Percentiles rank a stretch among this genome's conserved stretches.
These are phyloP conservation scores for Maniola jurtina DNA, from an alignment of 1,140 invertebrate species.

Conservation along the genomic window DNA sequence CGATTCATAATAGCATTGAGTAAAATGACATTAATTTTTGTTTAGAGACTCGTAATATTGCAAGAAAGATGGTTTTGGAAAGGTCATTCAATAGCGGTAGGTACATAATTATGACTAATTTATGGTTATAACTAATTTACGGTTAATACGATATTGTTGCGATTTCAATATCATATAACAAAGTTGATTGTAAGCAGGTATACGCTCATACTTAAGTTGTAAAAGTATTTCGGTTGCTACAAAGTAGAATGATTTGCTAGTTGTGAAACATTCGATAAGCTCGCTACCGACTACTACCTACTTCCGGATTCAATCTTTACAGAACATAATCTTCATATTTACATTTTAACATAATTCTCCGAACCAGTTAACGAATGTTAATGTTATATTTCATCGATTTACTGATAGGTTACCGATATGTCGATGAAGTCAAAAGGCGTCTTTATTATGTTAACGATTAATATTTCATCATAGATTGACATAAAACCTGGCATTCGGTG, in stretches of 20 bases:
- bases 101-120: no score
- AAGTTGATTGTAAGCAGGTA: no score
- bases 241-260: slow-evolving; percentile 16
- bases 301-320: slow-evolving; percentile 31
- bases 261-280: slow-evolving; percentile 6
- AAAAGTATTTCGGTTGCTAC: background rate
- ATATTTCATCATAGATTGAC: slow-evolving; percentile 35
- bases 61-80: no score
- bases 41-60: no score
- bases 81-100: no score
- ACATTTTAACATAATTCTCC: slow-evolving; percentile 34
- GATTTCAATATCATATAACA: no score
- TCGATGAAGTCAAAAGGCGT: slow-evolving; percentile 24
- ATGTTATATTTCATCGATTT: slow-evolving; percentile 31
- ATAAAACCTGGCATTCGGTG: slow-evolving; percentile 23
- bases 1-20: no score
- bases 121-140: no score
- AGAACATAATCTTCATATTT: slow-evolving; percentile 37
- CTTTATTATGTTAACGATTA: slow-evolving; percentile 34
- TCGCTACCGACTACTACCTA: slow-evolving; percentile 15
- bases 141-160: no score
- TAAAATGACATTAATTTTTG: no score
- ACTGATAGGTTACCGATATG: slow-evolving; percentile 31
- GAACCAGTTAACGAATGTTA: slow-evolving; percentile 31
- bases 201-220: background rate